These are phyloP conservation scores for Plebejus anna DNA, from an alignment of 2,888 invertebrate genomes.

Conservation along the genomic window DNA sequence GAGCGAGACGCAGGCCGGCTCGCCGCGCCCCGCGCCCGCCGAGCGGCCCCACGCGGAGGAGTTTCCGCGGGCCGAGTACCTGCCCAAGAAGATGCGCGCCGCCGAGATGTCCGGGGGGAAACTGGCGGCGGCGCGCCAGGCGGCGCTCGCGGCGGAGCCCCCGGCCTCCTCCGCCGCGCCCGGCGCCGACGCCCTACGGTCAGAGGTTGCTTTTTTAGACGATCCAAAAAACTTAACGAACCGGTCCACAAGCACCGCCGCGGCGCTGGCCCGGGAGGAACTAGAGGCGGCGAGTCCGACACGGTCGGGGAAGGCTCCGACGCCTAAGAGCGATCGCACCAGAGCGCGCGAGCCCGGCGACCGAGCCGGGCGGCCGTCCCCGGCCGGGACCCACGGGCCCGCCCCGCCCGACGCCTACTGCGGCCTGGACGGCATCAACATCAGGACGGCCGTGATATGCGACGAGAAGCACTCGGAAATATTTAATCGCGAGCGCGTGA, in stretches of 20 bases:
- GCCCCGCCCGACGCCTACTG: slow-evolving; percentile 71
- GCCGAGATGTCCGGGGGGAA: slow-evolving; percentile 73
- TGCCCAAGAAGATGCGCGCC: slow-evolving; percentile 77
- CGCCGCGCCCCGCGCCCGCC: slow-evolving; percentile 49
- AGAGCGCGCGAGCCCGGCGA: slow-evolving; percentile 46
- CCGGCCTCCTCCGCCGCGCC: slow-evolving; percentile 45
- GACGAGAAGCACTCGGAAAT: slow-evolving; percentile 76
- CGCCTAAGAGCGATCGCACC: slow-evolving; percentile 62
- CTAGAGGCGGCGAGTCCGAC: slow-evolving; percentile 77
- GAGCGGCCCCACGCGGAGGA: slow-evolving; percentile 48
- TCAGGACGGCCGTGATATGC: slow-evolving; percentile 69
- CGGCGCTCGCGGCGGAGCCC: slow-evolving; percentile 41
- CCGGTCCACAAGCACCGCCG: slow-evolving; percentile 80
- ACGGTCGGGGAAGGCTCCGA: slow-evolving; percentile 73
- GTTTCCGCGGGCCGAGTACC: slow-evolving; percentile 62
- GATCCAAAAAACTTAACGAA: slow-evolving; percentile 79
- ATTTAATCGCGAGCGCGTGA: slow-evolving; percentile 83
- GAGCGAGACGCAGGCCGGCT: slow-evolving; percentile 60
- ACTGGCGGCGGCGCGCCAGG: slow-evolving; percentile 50
- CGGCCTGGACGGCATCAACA: slow-evolving; percentile 72
- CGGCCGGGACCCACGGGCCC: slow-evolving; percentile 53
- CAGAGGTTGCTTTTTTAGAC: slow-evolving; percentile 75
- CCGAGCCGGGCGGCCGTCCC: slow-evolving; percentile 61
- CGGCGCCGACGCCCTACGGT: slow-evolving; percentile 48
- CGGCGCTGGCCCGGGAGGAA: slow-evolving; percentile 79